phyloP scores from a whole-genome alignment of 2,113 vertebrate genomes.

The Oncorhynchus kisutch region DNA sequence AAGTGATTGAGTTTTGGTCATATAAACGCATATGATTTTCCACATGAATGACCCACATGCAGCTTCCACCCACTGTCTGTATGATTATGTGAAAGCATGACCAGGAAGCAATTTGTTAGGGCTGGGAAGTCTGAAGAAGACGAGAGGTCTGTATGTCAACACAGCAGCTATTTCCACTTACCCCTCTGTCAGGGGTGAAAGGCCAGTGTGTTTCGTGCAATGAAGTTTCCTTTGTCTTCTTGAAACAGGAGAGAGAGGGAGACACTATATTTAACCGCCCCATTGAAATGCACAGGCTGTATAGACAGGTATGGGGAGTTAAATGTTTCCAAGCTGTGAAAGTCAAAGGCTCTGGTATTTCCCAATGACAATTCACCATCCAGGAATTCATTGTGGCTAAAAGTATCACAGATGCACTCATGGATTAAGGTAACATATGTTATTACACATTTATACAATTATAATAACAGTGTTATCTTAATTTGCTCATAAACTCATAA shows the following conservation, averaged over 20 bases:
- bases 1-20: neutral
- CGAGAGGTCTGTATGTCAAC: conserved; percentile 45
- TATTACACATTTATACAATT: neutral
- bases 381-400: neutral
- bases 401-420: neutral
- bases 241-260: conserved; percentile 20
- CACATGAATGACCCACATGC: conserved; percentile 39
- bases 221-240: conserved; percentile 7
- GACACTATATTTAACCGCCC: conserved; percentile 25
- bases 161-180: conserved; percentile 54
- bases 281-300: conserved; percentile 16
- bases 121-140: conserved; percentile 46
- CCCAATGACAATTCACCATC: conserved; percentile 7
- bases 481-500: neutral
- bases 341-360: conserved; percentile 8
- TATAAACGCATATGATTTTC: conserved; percentile 32
- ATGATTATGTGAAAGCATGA: conserved; percentile 63
- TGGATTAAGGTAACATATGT: neutral
- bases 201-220: conserved; percentile 24
- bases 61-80: conserved; percentile 19
- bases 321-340: neutral
- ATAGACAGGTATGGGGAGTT: conserved; percentile 7
- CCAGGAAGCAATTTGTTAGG: conserved; percentile 71
- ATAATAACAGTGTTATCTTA: neutral
- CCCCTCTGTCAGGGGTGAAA: conserved; percentile 47